Conservation (phyloP, 2,888 invertebrate species). For the Eupithecia pulchellata region DNA sequence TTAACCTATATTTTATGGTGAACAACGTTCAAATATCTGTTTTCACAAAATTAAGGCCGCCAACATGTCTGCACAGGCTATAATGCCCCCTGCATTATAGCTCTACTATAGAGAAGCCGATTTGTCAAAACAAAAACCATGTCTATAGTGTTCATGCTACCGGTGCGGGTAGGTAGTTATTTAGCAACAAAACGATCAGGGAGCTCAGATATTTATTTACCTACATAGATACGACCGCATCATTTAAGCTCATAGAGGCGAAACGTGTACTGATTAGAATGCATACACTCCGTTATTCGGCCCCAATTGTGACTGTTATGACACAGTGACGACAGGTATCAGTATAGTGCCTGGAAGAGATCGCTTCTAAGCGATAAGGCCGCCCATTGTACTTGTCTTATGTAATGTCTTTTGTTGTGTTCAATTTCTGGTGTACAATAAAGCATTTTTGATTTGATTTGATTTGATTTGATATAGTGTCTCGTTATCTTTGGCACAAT, state of each 20-base stretch:
- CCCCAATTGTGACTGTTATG: not conserved
- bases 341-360: no score
- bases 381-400: no score
- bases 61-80: not conserved
- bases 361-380: no score
- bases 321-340: no score
- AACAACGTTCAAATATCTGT: not conserved
- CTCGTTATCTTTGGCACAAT: no score
- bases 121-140: not conserved
- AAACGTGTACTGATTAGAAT: not conserved
- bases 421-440: no score
- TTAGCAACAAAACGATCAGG: not conserved
- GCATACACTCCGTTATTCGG: not conserved
- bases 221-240: not conserved
- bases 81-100: no score
- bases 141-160: not conserved
- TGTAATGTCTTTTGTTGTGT: no score
- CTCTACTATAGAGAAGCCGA: not conserved
- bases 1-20: not conserved
- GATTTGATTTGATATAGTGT: no score
- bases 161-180: not conserved
- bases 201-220: not conserved
- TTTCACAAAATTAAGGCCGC: not conserved
- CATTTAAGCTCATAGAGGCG: not conserved
- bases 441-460: no score